Evolutionary conservation across 2,797 vertebrate genomes (phyloP).

Genomic region (Schizothorax lantsangensis): DNA sequence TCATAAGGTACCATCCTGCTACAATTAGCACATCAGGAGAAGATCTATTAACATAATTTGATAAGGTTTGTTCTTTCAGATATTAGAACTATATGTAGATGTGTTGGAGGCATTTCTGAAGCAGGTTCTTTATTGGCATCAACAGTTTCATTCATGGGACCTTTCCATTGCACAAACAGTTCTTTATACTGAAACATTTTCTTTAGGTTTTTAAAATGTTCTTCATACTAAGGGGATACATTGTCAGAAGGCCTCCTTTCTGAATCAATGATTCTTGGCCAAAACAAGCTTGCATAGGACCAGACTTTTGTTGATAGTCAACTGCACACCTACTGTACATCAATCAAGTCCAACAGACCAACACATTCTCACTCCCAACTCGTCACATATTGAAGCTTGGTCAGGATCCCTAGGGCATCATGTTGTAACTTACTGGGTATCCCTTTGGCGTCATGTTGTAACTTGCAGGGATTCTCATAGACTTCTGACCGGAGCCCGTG

Average conservation of each 20-base stretch:
- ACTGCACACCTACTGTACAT: constrained; percentile 7
- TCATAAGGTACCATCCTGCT: neutral
- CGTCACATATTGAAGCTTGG: too few relatives aligned
- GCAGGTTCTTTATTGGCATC: neutral
- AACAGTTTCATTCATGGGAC: neutral
- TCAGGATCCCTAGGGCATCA: too few relatives aligned
- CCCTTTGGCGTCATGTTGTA: too few relatives aligned
- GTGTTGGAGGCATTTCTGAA: too few relatives aligned
- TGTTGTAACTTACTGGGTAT: too few relatives aligned
- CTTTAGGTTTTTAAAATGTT: too few relatives aligned
- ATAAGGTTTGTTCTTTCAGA: neutral
- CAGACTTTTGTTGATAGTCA: neutral
- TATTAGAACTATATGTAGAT: neutral
- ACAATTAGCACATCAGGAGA: neutral
- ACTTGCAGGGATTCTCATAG: too few relatives aligned
- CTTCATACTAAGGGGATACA: too few relatives aligned
- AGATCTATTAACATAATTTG: neutral
- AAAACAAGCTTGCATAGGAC: neutral
- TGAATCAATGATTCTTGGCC: neutral
- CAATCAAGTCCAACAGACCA: constrained; percentile 33
- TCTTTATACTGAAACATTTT: neutral
- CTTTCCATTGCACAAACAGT: neutral
- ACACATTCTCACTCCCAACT: too few relatives aligned
- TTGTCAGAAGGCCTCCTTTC: neutral
- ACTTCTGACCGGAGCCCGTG: too few relatives aligned